Evolutionary conservation across 2,113 vertebrate genomes (phyloP), one percentile per base, ranked within the genome.

Genomic region (Alaudala cheleensis): DNA sequence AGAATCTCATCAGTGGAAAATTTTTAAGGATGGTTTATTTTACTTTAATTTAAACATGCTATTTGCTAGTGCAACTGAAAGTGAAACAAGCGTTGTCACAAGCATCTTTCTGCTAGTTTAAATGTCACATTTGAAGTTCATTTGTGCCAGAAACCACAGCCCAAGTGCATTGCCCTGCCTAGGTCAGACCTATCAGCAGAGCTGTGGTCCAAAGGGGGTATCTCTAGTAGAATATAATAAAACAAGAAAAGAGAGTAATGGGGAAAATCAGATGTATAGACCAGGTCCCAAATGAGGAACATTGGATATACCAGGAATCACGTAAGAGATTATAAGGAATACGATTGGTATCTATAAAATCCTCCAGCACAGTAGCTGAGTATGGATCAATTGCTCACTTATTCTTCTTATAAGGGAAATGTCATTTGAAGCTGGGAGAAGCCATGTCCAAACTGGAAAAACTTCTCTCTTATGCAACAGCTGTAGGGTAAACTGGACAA

Each of bases 191-290:
- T 45, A n/a, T 5, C 22, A 33, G 28, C 1, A 1, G 31, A 69
- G 60, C 4, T 1, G 0, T 29, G 40, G 13, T 25, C 34, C 6
- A 2, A 79, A 64, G 66, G 0, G 7, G 7, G 2, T 37, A 40
- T 23, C 14, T 8, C 29, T 66, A 9, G 28, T 4, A 29, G 34
- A 33, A n/a, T 8, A 56, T 0, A 37, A 11, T 29, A 78, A 39
- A 62, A 39, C 5, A 14, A 79, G 28, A 39, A 69, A 58, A 58
- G 20, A 47, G 33, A 53, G 9, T 28, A 64, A 58, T 4, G 14
- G 49, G 29, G 34, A 44, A 81, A 78, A 57, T 4, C 23, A 62
- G 53, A 42, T 14, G 17, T 51, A 42, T 1, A n/a, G 37, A 24
- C 5, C 18, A 28, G 21, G 50, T 73, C 26, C 13, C 44, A 82